phyloP scores from a whole-genome alignment of 2,888 invertebrate genomes.

The Coelopa pilipes region DNA sequence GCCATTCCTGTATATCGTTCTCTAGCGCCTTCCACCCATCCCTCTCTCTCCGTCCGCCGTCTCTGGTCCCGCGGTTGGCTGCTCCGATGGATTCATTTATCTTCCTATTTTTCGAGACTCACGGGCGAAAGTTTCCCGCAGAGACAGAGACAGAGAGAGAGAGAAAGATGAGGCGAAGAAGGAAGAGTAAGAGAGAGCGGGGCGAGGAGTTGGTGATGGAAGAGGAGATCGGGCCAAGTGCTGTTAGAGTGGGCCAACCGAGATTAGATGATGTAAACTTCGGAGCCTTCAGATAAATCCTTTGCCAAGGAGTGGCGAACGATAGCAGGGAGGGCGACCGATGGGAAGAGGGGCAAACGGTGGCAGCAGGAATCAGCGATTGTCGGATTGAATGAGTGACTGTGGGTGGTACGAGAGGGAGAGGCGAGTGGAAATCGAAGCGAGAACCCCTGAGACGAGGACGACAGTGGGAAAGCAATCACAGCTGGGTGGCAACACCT shows the following conservation, averaged over 20 bases:
- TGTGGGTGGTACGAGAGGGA: not conserved
- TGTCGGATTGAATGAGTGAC: too few relatives aligned
- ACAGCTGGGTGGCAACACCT: too few relatives aligned
- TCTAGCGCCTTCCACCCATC: too few relatives aligned
- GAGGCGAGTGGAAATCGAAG: not conserved
- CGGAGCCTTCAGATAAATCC: constrained; percentile 32
- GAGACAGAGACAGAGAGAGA: not conserved
- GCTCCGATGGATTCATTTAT: constrained; percentile 40
- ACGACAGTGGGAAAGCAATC: too few relatives aligned
- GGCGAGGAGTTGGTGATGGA: not conserved
- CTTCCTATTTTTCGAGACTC: constrained; percentile 39
- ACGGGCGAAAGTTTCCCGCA: constrained; percentile 25
- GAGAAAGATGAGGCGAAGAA: too few relatives aligned
- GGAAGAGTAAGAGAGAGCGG: not conserved
- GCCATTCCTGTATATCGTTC: constrained; percentile 4
- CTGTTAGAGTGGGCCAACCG: constrained; percentile 15
- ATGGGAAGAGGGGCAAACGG: too few relatives aligned
- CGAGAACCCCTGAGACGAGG: too few relatives aligned
- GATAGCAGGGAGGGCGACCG: too few relatives aligned
- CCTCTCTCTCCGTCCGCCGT: too few relatives aligned
- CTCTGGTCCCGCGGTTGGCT: too few relatives aligned
- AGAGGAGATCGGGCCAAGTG: not conserved
- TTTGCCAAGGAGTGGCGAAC: constrained; percentile 34
- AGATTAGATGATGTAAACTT: constrained; percentile 32
- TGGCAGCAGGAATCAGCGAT: too few relatives aligned